phyloP scores from a whole-genome alignment of 1,140 invertebrate species.

The Lepidostoma basale region DNA sequence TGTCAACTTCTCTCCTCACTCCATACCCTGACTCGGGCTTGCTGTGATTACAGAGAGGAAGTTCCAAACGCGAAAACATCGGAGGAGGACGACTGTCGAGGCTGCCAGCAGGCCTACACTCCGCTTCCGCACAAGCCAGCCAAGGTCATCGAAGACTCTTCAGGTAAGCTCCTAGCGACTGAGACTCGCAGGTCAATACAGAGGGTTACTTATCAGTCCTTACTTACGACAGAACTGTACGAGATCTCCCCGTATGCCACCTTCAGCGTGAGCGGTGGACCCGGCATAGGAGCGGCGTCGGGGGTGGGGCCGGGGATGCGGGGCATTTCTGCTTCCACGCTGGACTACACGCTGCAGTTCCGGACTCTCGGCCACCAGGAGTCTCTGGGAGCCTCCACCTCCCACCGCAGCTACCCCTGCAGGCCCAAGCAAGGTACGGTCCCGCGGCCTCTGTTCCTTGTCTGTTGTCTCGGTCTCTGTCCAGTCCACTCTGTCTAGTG shows the following conservation, averaged over 20 bases:
- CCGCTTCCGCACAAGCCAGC: conserved; percentile 34
- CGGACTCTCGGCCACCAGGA: conserved; percentile 75
- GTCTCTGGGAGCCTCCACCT: conserved; percentile 55
- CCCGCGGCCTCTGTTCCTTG: background rate
- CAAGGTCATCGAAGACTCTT: conserved; percentile 37
- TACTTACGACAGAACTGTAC: conserved; percentile 67
- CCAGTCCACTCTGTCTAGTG: background rate
- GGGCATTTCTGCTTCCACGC: conserved; percentile 61
- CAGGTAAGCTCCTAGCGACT: no score
- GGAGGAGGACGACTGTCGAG: conserved; percentile 41
- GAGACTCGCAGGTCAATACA: no score
- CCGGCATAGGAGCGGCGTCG: conserved; percentile 57
- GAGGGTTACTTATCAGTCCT: background rate
- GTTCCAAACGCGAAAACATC: conserved; percentile 17
- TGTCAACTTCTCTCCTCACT: background rate
- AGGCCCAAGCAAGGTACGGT: conserved; percentile 14
- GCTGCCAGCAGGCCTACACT: conserved; percentile 42
- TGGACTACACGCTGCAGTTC: conserved; percentile 75
- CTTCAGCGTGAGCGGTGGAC: conserved; percentile 66
- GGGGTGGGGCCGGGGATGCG: conserved; percentile 51
- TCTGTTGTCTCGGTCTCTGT: no score
- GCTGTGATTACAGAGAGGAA: conserved; percentile 31
- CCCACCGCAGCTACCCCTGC: conserved; percentile 14
- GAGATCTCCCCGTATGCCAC: conserved; percentile 79
- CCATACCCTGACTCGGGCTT: background rate